Percentiles rank a stretch among this genome's conserved stretches.
These are phyloP conservation scores for Prietella phreatophila DNA, from an alignment of 2,113 vertebrate genomes.

Conservation along the genomic window DNA sequence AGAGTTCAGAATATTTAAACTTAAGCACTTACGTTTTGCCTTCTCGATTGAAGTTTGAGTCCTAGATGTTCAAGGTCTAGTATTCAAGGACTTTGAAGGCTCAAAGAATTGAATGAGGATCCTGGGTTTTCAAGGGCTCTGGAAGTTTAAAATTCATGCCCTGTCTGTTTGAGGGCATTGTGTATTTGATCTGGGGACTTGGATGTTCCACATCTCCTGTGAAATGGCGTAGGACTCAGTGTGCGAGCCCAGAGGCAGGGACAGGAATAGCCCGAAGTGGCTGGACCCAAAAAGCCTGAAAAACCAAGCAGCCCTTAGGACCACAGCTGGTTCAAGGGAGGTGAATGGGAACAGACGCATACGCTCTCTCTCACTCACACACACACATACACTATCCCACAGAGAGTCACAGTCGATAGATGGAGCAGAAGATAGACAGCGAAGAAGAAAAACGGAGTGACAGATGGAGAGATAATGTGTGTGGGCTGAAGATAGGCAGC, in stretches of 20 bases:
- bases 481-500: constrained; percentile 45
- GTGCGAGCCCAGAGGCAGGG: constrained; percentile 34
- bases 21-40: neutral
- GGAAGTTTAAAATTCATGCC: constrained; percentile 29
- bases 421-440: constrained; percentile 52
- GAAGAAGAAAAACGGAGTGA: constrained; percentile 53
- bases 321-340: constrained; percentile 33
- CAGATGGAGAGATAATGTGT: constrained; percentile 58
- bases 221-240: constrained; percentile 15
- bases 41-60: neutral
- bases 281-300: constrained; percentile 37
- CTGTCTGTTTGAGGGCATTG: constrained; percentile 3
- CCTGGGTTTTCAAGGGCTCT: neutral
- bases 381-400: constrained; percentile 37
- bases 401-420: constrained; percentile 52
- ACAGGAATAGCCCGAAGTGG: constrained; percentile 34
- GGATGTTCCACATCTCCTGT: constrained; percentile 1
- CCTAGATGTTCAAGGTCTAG: neutral
- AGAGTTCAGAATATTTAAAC: neutral
- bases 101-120: neutral
- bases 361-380: constrained; percentile 27
- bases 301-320: constrained; percentile 5
- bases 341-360: constrained; percentile 33
- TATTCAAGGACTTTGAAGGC: neutral
- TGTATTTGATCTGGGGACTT: constrained; percentile 23